Evolutionary conservation across 2,888 invertebrate genomes (phyloP), one percentile per base, ranked within the genome.

Genomic region (Clanis bilineata): DNA sequence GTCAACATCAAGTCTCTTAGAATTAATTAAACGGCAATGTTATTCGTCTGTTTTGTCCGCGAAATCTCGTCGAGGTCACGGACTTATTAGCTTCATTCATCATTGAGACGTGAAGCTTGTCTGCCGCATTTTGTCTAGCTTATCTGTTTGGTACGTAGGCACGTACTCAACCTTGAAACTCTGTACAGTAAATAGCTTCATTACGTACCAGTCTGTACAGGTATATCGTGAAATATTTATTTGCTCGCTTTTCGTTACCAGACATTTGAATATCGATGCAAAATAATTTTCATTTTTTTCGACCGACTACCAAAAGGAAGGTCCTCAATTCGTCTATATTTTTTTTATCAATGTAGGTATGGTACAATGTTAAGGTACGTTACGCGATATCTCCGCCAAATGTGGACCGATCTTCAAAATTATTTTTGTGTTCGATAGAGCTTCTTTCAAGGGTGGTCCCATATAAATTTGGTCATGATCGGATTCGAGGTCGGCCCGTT

Each of bases 121-220:
- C 64, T 65, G 64, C 66, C 67, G 63, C 62, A 65, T 72, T 74
- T 69, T 71, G 70, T 74, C 68, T 72, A 71, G 67, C 67, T 73
- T 71, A 76, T 74, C 65, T 69, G 67, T 68, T 67, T 69, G 67
- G 67, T 68, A 70, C 64, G 62, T 67, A 62, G 21, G 62, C 43
- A 61, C 62, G 45, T 62, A 62, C 62, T 43, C 61, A 60, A 70
- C 60, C 62, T 69, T 60, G 62, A 67, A 65, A 69, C 63, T 41
- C 15, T 28, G 25, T 47, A 47, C 47, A 57, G 18, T 25, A 58
- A 58, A 47, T 58, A 58, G 47, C 47, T 39, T 39, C 22, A 38
- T 25, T 47, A 39, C 38, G 25, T 38, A 58, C 39, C 39, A 39
- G 36, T 39, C 36, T 28, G 18, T 41, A 44, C 45, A 54, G 57